phyloP scores from a whole-genome alignment of 2,113 vertebrate species.

The Mugil cephalus region DNA sequence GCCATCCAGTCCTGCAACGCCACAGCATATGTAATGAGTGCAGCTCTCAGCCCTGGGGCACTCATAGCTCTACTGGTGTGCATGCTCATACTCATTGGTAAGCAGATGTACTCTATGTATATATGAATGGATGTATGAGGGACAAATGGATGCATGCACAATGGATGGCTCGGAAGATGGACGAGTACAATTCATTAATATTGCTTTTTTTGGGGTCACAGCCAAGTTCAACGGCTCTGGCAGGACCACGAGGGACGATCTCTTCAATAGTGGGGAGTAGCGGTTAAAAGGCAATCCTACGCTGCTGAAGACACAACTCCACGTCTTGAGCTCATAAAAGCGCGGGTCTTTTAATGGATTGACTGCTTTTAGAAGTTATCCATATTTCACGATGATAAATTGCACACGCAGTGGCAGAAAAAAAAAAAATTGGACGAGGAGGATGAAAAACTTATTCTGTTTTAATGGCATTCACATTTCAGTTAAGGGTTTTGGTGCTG shows the following conservation, averaged over 20 bases:
- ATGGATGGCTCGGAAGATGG: slow-evolving; percentile 79
- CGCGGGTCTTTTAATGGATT: slow-evolving; percentile 60
- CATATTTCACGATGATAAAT: slow-evolving; percentile 47
- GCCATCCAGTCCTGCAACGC: slow-evolving; percentile 96
- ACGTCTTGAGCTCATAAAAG: slow-evolving; percentile 13
- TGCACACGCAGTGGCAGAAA: slow-evolving; percentile 23
- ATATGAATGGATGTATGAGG: slow-evolving; percentile 20
- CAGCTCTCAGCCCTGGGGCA: slow-evolving; percentile 94
- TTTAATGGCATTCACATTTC: slow-evolving; percentile 55
- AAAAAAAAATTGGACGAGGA: slow-evolving; percentile 32
- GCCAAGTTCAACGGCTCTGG: slow-evolving; percentile 26
- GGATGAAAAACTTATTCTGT: slow-evolving; percentile 60
- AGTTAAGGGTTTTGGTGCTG: slow-evolving; percentile 32
- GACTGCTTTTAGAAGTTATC: slow-evolving; percentile 62
- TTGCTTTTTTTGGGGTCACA: slow-evolving; percentile 29
- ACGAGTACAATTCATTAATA: slow-evolving; percentile 37
- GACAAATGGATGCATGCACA: slow-evolving; percentile 82
- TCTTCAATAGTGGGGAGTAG: slow-evolving; percentile 5
- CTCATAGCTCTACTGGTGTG: slow-evolving; percentile 97
- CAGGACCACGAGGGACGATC: slow-evolving; percentile 14
- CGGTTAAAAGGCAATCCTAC: slow-evolving; percentile 6
- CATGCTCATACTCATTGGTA: slow-evolving; percentile 96
- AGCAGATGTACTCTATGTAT: slow-evolving; percentile 65
- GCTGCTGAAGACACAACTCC: slow-evolving; percentile 1
- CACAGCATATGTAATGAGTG: slow-evolving; percentile 90